Conservation (phyloP, 2,888 invertebrate genomes). For the Rhamphomyia laevipes region DNA sequence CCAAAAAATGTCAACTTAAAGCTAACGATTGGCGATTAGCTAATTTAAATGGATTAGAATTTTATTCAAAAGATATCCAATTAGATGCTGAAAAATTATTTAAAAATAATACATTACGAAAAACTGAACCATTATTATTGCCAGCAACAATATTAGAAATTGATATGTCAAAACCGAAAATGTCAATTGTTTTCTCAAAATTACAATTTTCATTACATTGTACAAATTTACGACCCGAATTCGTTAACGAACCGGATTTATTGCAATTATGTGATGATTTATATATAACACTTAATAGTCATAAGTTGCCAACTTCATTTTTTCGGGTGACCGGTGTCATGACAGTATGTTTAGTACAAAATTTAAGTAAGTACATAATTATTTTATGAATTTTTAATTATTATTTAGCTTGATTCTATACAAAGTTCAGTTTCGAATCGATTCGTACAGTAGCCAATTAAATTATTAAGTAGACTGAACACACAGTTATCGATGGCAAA, state of each 20-base stretch:
- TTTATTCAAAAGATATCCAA: conserved; percentile 34
- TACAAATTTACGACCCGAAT: conserved; percentile 22
- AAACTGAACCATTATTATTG: background rate
- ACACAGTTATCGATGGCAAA: too few relatives aligned
- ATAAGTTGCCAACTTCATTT: conserved; percentile 22
- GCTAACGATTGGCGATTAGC: conserved; percentile 45
- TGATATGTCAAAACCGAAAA: conserved; percentile 13
- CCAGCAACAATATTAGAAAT: conserved; percentile 19
- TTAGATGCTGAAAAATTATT: conserved; percentile 20
- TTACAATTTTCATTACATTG: conserved; percentile 31
- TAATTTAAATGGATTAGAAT: conserved; percentile 33
- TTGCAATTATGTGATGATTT: conserved; percentile 18
- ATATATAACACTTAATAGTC: conserved; percentile 18
- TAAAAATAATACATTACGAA: conserved; percentile 8
- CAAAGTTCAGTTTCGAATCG: too few relatives aligned
- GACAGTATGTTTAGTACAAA: conserved; percentile 26
- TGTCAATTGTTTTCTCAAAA: conserved; percentile 26
- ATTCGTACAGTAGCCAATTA: background rate
- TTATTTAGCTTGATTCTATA: too few relatives aligned
- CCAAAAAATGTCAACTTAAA: conserved; percentile 39
- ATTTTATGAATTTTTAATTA: background rate
- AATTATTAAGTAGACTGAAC: too few relatives aligned
- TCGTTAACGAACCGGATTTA: conserved; percentile 20
- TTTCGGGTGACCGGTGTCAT: conserved; percentile 25
- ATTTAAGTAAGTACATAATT: conserved; percentile 25